Evolutionary conservation across 1,140 invertebrate species (phyloP).

Genomic region (Centruroides vittatus): DNA sequence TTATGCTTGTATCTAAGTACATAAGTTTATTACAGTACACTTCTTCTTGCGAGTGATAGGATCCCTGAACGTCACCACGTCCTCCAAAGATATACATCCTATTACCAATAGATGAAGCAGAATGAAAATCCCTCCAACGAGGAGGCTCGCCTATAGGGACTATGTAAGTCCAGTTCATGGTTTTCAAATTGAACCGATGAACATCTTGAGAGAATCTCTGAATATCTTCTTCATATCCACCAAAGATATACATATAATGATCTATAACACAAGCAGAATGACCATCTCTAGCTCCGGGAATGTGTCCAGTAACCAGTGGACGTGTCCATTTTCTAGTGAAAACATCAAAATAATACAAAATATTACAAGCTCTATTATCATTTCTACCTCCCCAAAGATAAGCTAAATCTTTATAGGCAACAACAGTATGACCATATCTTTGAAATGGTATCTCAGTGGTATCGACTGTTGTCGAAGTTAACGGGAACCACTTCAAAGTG

Average conservation of each 20-base stretch:
- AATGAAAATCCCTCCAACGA: constrained; percentile 70
- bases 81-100: constrained; percentile 80
- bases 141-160: constrained; percentile 43
- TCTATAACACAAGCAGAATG: constrained; percentile 71
- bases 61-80: constrained; percentile 47
- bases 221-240: constrained; percentile 63
- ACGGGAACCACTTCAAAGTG: constrained; percentile 32
- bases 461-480: neutral
- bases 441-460: constrained; percentile 24
- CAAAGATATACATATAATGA: constrained; percentile 78
- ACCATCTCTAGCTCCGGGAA: constrained; percentile 69
- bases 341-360: constrained; percentile 51
- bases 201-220: constrained; percentile 67
- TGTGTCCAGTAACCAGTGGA: constrained; percentile 44
- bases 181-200: constrained; percentile 55
- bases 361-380: constrained; percentile 60
- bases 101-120: constrained; percentile 52
- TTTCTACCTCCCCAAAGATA: constrained; percentile 86
- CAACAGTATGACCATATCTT: constrained; percentile 71
- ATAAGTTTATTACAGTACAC: constrained; percentile 61
- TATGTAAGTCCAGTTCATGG: constrained; percentile 51
- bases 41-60: constrained; percentile 46
- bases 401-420: constrained; percentile 54
- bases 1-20: constrained; percentile 52
- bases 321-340: constrained; percentile 49